Conservation (phyloP, 2,113 vertebrate genomes). For the Hyperopisus bebe region DNA sequence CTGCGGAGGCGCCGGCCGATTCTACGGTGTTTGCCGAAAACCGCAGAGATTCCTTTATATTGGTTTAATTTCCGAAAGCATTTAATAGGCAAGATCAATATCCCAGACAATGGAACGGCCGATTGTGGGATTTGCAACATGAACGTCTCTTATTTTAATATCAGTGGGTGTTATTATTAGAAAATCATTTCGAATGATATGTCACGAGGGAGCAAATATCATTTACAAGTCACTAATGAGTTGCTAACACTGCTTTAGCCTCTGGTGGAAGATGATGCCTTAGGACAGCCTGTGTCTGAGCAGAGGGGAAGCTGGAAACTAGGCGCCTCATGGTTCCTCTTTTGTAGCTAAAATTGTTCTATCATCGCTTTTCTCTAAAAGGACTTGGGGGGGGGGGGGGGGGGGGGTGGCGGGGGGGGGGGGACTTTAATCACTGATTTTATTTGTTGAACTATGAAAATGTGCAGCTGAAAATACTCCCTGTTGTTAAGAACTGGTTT, state of each 20-base stretch:
- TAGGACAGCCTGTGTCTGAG: constrained; percentile 74
- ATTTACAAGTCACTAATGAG: constrained; percentile 99
- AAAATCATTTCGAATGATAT: constrained; percentile 96
- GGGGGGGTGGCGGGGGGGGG: neutral
- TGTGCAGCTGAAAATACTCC: constrained; percentile 52
- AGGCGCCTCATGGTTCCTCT: constrained; percentile 44
- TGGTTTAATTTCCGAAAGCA: constrained; percentile 74
- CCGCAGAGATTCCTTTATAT: constrained; percentile 79
- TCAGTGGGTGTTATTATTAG: constrained; percentile 95
- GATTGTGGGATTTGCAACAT: constrained; percentile 80
- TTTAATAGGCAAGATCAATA: constrained; percentile 57
- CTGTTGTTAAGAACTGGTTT: constrained; percentile 54
- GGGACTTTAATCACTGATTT: neutral
- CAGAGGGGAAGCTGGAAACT: constrained; percentile 54
- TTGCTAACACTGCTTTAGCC: constrained; percentile 90
- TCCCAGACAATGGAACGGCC: constrained; percentile 69
- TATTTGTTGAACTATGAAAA: neutral
- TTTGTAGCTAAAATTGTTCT: constrained; percentile 17
- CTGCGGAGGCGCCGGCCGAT: too few relatives aligned
- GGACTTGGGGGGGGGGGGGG: constrained; percentile 6
- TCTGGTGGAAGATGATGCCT: constrained; percentile 74
- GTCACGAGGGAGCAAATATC: constrained; percentile 99
- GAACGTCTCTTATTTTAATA: constrained; percentile 91
- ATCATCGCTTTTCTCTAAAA: constrained; percentile 53
- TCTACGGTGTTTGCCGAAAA: constrained; percentile 73